Evolutionary conservation across 2,888 invertebrate species (phyloP).

Genomic region (Acleris emargana): DNA sequence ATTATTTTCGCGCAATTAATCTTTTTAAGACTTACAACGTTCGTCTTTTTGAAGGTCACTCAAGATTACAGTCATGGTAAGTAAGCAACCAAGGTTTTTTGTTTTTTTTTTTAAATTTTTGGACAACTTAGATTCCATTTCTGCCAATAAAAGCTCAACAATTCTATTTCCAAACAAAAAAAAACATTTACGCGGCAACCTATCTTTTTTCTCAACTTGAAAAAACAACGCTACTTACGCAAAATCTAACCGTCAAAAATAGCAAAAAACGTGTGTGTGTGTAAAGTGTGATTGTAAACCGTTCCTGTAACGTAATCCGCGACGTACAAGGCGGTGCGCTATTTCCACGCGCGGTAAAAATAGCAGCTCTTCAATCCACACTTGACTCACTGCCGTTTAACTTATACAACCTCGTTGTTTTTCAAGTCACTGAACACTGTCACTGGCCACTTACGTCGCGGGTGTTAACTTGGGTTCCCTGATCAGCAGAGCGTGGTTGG

Average conservation of each 20-base stretch:
- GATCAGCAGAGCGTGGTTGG: slow-evolving; percentile 84
- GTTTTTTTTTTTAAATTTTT: no score
- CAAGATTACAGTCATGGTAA: no score
- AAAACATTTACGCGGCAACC: no score
- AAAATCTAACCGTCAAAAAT: background rate
- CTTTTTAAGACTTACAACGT: no score
- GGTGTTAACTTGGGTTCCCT: slow-evolving; percentile 77
- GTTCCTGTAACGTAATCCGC: slow-evolving; percentile 72
- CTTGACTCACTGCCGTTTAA: slow-evolving; percentile 13
- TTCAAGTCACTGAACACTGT: slow-evolving; percentile 47
- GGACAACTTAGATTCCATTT: no score
- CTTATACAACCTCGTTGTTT: slow-evolving; percentile 14
- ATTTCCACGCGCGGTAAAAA: slow-evolving; percentile 54
- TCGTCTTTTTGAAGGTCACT: no score
- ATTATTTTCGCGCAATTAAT: no score
- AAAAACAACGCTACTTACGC: no score
- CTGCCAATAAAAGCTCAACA: no score
- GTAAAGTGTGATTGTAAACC: slow-evolving; percentile 17
- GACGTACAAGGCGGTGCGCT: slow-evolving; percentile 71
- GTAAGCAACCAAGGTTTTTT: no score
- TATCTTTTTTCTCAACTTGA: no score
- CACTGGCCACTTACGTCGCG: slow-evolving; percentile 82
- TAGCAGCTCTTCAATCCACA: slow-evolving; percentile 29
- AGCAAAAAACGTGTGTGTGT: slow-evolving; percentile 15
- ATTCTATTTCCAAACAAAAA: no score